Conservation (phyloP, 1,140 invertebrate genomes). For the Helicoverpa zea region DNA sequence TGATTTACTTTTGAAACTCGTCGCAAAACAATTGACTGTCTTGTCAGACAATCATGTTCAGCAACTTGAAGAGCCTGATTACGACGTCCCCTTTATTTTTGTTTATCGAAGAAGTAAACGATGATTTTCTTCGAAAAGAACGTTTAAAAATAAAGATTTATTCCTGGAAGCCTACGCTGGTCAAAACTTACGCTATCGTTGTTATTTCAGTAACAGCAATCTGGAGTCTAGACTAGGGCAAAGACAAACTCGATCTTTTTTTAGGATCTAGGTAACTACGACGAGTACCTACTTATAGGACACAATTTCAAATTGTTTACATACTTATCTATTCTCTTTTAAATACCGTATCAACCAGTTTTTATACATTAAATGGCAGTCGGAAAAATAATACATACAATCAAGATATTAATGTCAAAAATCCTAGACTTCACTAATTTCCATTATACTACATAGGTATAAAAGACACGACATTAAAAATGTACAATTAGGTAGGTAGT, state of each 20-base stretch:
- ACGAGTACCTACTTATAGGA: no score
- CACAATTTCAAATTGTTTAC: no score
- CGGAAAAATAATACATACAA: no score
- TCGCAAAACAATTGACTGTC: conserved; percentile 24
- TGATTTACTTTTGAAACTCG: conserved; percentile 18
- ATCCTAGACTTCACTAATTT: no score
- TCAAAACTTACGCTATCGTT: background rate
- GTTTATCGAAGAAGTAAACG: background rate
- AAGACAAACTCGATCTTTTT: no score
- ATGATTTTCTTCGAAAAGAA: no score
- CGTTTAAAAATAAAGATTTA: no score
- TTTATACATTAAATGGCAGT: no score
- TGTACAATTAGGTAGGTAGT: background rate
- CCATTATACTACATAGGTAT: background rate
- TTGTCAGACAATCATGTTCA: background rate
- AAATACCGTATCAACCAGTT: no score
- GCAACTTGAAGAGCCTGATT: background rate
- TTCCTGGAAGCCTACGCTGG: background rate
- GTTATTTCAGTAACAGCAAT: background rate
- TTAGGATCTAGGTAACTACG: no score
- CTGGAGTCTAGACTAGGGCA: conserved; percentile 6
- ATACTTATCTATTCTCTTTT: no score
- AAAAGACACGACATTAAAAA: conserved; percentile 10
- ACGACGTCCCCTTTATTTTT: background rate
- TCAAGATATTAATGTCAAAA: no score